Evolutionary conservation across 23 tunicate species (phyloP), one percentile per base, ranked within the genome.

Genomic region (Ascidia mentula): DNA sequence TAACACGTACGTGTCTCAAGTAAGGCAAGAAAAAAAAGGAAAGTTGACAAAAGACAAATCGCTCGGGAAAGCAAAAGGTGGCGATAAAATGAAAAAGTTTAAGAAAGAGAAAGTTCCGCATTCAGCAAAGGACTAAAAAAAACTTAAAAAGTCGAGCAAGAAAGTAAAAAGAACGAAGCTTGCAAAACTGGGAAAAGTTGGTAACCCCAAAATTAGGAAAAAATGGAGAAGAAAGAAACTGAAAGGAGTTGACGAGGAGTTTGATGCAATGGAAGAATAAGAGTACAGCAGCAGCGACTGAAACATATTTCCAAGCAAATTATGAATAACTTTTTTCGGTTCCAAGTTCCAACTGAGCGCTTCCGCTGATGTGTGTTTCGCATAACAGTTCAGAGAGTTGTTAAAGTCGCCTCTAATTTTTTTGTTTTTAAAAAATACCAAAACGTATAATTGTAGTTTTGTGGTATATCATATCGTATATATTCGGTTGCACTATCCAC

Each of bases 221-320:
- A 28, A 77, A 30, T 46, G 71, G 81, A 32, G 46, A 77, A 37
- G 22, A 37, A 36, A 89, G 73, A 42, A 46, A 4, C 28, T 89
- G n/a, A 74, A 78, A 32, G 94, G 83, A 31, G 86, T 82, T 13
- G 94, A 89, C 40, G 40, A 78, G 18, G 79, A 83, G 61, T 89
- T 78, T 73, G 94, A 89, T 79, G 94, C 83, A 69, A 77, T 65
- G 12, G 94, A 89, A 77, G 86, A 80, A 38, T 72, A 80, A 0
- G 76, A 70, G 6, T 40, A 70, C 31, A 42, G 40, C 65, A 53
- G 65, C 65, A 53, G 65, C 24, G 65, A 53, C 65, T 53, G 65
- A 53, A 26, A 5, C n/a, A n/a, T n/a, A n/a, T n/a, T n/a, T n/a
- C n/a, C n/a, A n/a, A n/a, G n/a, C n/a, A n/a, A n/a, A n/a, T n/a